Evolutionary conservation across 2,888 invertebrate genomes (phyloP), one percentile per base, ranked within the genome.

Genomic region (Pristionchus fissidentatus): DNA sequence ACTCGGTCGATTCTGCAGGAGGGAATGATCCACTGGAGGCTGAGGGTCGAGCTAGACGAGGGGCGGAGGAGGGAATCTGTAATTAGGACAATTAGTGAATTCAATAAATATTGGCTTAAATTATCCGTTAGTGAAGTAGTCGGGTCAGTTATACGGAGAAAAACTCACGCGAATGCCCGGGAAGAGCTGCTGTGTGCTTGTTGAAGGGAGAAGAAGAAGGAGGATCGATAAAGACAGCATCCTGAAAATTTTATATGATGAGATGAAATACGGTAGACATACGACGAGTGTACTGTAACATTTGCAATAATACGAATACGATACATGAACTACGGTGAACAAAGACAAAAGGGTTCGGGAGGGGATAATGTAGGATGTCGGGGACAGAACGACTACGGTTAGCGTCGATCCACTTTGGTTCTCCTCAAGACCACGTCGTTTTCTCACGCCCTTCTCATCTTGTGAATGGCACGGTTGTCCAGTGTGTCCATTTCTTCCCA

Each of bases 21-120:
- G 35, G 62, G 73, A 80, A 46, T 15, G 80, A 60, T 19, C 82
- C 82, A 55, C 55, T 55, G 3, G 82, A 82, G 35, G 82, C 82
- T 0, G 52, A 49, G 7, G 82, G 82, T 49, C 82, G 82, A 10
- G 70, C 82, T 0, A 82, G 66, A 10, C 82, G 62, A 35, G 82
- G 82, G 49, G 32, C 15, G 0, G 62, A 43, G 22, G 62, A 26
- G 32, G 82, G 79, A 35, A 60, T 60, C 79, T 80, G 79, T 7
- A 5, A 26, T 26, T 26, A 77, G 26, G 38, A n/a, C 19, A 22
- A 32, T 3, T 60, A 32, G 15, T 32, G 32, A 1, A 60, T 60
- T 32, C 60, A n/a, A 60, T 15, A 10, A 60, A 35, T 4, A n/a
- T n/a, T n/a, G n/a, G n/a, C n/a, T n/a, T n/a, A n/a, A n/a, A n/a